phyloP scores from a whole-genome alignment of 2,888 invertebrate species.

The Sarcophaga subvicina region DNA sequence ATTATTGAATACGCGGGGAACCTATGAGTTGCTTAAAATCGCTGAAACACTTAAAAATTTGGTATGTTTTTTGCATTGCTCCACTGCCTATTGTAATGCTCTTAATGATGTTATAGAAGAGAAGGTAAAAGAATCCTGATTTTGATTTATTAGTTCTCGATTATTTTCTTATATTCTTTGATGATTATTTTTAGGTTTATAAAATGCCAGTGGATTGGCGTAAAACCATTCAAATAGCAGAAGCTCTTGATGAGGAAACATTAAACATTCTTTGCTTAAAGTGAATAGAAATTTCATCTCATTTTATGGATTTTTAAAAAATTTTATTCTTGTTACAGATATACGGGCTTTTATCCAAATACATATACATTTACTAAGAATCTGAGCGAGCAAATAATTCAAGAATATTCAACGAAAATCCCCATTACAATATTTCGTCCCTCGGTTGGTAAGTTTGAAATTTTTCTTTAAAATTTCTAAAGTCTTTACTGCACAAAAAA shows the following conservation, averaged over 20 bases:
- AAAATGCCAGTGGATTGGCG: slow-evolving; percentile 86
- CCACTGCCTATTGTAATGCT: slow-evolving; percentile 93
- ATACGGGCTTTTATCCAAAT: slow-evolving; percentile 87
- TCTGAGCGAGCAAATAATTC: slow-evolving; percentile 89
- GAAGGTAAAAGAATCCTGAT: slow-evolving; percentile 84
- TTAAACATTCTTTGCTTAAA: slow-evolving; percentile 61
- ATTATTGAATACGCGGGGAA: slow-evolving; percentile 85
- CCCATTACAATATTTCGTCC: slow-evolving; percentile 91
- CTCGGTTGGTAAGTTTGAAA: slow-evolving; percentile 81
- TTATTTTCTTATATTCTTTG: neutral
- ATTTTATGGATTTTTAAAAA: slow-evolving; percentile 72
- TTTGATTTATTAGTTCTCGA: neutral
- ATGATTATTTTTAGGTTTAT: slow-evolving; percentile 72
- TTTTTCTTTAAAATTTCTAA: too few species aligned
- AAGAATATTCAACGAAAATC: slow-evolving; percentile 85
- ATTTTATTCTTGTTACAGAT: slow-evolving; percentile 80
- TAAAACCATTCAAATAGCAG: slow-evolving; percentile 86
- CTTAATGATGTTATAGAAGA: slow-evolving; percentile 85
- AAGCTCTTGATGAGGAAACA: slow-evolving; percentile 83
- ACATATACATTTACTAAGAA: slow-evolving; percentile 95
- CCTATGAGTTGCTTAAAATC: slow-evolving; percentile 85
- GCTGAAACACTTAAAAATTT: slow-evolving; percentile 83
- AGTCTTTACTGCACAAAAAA: too few species aligned
- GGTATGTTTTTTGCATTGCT: slow-evolving; percentile 89
- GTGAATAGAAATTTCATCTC: slow-evolving; percentile 15